These are phyloP conservation scores for Trogon melanurus DNA, from an alignment of 2,113 vertebrate species.

Conservation along the genomic window DNA sequence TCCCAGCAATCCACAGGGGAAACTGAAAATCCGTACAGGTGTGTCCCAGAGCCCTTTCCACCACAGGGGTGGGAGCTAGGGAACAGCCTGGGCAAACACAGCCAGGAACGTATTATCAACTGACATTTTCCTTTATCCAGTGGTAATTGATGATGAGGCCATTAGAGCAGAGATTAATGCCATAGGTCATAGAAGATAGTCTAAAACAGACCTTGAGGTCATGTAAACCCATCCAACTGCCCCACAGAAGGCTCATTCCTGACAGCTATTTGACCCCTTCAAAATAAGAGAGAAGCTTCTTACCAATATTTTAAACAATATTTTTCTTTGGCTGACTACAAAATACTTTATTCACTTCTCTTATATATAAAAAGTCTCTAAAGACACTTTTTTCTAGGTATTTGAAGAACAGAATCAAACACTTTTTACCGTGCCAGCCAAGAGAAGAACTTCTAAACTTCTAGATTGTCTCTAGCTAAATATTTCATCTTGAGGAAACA, in stretches of 20 bases:
- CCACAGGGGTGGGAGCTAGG: not conserved
- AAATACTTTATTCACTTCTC: not conserved
- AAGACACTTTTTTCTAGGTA: not conserved
- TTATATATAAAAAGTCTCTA: not conserved
- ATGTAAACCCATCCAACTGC: not conserved
- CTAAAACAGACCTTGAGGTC: not conserved
- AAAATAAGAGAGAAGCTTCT: not conserved
- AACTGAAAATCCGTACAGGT: not conserved
- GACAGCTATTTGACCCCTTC: not conserved
- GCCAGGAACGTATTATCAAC: not conserved
- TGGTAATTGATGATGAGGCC: not conserved
- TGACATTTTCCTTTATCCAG: not conserved
- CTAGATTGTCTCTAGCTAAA: not conserved
- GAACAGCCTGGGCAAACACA: not conserved
- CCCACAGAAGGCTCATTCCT: not conserved
- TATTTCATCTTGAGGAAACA: not conserved
- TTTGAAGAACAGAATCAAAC: not conserved
- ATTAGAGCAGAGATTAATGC: conserved; percentile 12
- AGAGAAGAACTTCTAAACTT: not conserved
- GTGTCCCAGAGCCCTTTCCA: not conserved
- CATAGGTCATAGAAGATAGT: not conserved
- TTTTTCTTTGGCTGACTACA: not conserved
- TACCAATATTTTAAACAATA: not conserved
- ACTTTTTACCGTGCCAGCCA: not conserved
- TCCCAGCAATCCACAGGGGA: not conserved